Base-by-base conservation (phyloP, 2,888 invertebrate genomes). In the Pimpla rufipes region DNA sequence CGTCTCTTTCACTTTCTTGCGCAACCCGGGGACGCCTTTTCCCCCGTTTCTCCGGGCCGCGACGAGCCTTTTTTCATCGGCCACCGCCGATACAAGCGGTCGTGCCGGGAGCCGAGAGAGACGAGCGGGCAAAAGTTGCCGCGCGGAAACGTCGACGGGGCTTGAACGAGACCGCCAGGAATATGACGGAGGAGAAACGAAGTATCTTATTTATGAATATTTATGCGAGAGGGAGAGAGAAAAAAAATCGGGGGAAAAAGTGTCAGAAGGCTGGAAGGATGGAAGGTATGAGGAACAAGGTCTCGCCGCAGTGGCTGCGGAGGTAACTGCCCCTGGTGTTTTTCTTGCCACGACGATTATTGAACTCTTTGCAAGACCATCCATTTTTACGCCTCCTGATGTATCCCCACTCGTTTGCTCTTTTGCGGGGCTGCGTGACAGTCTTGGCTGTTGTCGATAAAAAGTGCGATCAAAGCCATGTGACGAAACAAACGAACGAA, bases 191-290 rank as follows among this genome's bases (percentile, higher is more conserved):
- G 68, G 71, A 76, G 88, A 89, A 87, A 85, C 81, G 80, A 70
- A 87, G 88, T 88, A 88, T 89, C 90, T 90, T 88, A 89, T 88
- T 90, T 89, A 91, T 91, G 92, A 92, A 92, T 91, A 92, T 92
- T 90, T 89, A 92, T 91, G 88, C 64, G 50, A 82, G 59, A 79
- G 59, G 64, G 50, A 62, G 50, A 18, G 35, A 68, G 77, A 84
- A 70, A 21, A 35, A 35, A 7, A 18, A 37, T 37, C 50, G 11
- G 45, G 37, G 62, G 67, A 71, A 71, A 66, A 70, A 77, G 21
- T 18, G 62, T 62, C 16, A 8, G 59, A 37, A 37, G 16, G 59
- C 29, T n/a, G n/a, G 59, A 6, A n/a, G 29, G 57, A 16, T n/a
- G 7, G n/a, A 40, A 66, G 29, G 59, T 64, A 47, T 57, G 71